These are phyloP conservation scores for Akabosia matsudoensis DNA, from an alignment of 1,140 invertebrate species.

Conservation along the genomic window DNA sequence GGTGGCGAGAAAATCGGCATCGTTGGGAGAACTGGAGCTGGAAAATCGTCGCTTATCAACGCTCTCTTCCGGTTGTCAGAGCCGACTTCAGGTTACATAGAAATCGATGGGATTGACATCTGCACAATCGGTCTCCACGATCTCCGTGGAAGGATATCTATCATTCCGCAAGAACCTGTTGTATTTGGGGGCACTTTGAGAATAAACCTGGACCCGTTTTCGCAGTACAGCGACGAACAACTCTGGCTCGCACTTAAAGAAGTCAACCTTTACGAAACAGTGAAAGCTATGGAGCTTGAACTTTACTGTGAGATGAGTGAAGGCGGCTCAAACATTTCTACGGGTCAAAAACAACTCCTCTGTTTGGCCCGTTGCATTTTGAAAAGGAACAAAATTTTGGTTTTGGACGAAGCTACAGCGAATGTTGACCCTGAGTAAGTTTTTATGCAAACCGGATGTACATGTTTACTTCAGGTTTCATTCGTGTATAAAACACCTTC, in stretches of 20 bases:
- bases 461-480: background rate
- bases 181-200: conserved; percentile 80
- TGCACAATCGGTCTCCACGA: conserved; percentile 47
- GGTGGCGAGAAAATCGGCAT: conserved; percentile 52
- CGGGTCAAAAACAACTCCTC: conserved; percentile 70
- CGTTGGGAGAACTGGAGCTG: conserved; percentile 54
- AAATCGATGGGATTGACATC: conserved; percentile 52
- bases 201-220: conserved; percentile 83
- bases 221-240: conserved; percentile 59
- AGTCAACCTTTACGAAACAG: conserved; percentile 49
- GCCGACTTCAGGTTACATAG: conserved; percentile 47
- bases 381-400: conserved; percentile 54
- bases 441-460: background rate
- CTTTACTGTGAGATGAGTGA: conserved; percentile 51
- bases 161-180: conserved; percentile 93
- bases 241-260: conserved; percentile 78
- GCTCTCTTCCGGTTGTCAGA: conserved; percentile 60
- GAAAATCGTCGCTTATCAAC: conserved; percentile 53
- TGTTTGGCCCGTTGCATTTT: conserved; percentile 56
- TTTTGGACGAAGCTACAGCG: conserved; percentile 62
- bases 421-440: conserved; percentile 50
- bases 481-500: conserved; percentile 52
- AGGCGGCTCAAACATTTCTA: conserved; percentile 73
- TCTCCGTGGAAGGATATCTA: conserved; percentile 54
- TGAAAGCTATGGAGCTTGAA: background rate